These are phyloP conservation scores for Perizoma affinitatum DNA, from an alignment of 2,888 invertebrate species.

Conservation along the genomic window DNA sequence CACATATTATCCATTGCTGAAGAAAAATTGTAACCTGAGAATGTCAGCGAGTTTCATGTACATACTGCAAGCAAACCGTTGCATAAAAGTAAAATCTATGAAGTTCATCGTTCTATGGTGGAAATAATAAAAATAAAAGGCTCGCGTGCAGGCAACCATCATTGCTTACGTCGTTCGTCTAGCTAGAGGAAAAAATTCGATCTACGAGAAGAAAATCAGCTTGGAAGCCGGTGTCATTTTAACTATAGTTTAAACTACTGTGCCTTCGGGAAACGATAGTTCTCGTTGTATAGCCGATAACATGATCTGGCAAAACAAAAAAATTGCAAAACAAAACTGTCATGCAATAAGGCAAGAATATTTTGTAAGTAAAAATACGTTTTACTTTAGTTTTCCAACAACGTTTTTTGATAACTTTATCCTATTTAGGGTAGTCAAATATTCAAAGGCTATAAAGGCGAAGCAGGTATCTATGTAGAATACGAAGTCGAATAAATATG, in stretches of 20 bases:
- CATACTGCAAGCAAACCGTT: conserved; percentile 3
- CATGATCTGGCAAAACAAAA: not conserved
- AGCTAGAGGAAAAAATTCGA: conserved; percentile 8
- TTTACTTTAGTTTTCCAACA: conserved; percentile 18
- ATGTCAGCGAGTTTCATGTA: not conserved
- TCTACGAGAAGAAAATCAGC: not conserved
- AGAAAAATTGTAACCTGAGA: too few species aligned
- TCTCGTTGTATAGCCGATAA: too few species aligned
- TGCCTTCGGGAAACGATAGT: too few species aligned
- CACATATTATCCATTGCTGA: too few species aligned
- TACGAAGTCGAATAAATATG: conserved; percentile 4
- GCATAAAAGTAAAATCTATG: conserved; percentile 32
- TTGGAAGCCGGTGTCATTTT: too few species aligned
- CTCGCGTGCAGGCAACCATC: conserved; percentile 59
- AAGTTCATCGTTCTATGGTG: conserved; percentile 64
- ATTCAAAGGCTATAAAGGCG: conserved; percentile 16
- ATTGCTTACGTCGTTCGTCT: not conserved
- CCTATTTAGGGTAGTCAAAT: conserved; percentile 33
- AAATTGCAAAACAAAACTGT: not conserved
- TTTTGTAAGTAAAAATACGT: conserved; percentile 5
- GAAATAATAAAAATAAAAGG: conserved; percentile 29
- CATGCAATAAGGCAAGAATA: conserved; percentile 2
- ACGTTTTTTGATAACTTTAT: conserved; percentile 26
- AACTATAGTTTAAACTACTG: too few species aligned
- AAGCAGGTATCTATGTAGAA: not conserved